These are phyloP conservation scores for Drosophila lacicola DNA, from an alignment of 2,888 invertebrate species.

Conservation along the genomic window DNA sequence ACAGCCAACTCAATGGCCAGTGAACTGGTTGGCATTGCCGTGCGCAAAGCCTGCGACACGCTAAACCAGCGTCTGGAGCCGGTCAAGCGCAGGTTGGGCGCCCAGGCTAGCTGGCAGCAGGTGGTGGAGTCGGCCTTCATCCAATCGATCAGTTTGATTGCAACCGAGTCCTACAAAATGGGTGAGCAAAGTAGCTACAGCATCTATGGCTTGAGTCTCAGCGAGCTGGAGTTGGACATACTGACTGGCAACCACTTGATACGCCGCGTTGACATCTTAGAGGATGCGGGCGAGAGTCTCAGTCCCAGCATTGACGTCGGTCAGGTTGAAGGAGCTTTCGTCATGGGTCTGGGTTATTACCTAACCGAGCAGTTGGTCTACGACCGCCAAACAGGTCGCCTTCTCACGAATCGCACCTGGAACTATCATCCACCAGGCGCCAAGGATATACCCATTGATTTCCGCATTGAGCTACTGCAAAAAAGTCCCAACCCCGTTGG, in stretches of 20 bases:
- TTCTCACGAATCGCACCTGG: constrained; percentile 93
- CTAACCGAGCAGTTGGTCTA: constrained; percentile 90
- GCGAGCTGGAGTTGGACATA: constrained; percentile 92
- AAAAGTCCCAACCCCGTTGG: constrained; percentile 86
- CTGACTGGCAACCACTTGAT: constrained; percentile 91
- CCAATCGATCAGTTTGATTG: constrained; percentile 86
- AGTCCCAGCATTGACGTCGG: constrained; percentile 91
- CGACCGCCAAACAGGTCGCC: constrained; percentile 88
- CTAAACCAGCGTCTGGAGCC: constrained; percentile 88
- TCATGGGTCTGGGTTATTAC: constrained; percentile 92
- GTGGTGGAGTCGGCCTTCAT: constrained; percentile 53
- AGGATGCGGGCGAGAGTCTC: constrained; percentile 90
- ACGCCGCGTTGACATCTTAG: constrained; percentile 89
- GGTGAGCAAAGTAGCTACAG: constrained; percentile 87
- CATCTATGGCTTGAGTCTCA: constrained; percentile 88
- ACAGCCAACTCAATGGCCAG: constrained; percentile 89
- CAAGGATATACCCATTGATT: constrained; percentile 92
- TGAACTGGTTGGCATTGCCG: constrained; percentile 87
- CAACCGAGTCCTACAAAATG: constrained; percentile 86
- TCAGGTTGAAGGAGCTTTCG: constrained; percentile 92
- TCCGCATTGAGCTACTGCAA: constrained; percentile 89
- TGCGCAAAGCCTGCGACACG: constrained; percentile 88
- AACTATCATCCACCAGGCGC: constrained; percentile 91
- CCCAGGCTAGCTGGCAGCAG: constrained; percentile 86
- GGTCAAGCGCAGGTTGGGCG: constrained; percentile 85